Conservation (phyloP, 2,797 vertebrate genomes). For the Scolopax rusticola region DNA sequence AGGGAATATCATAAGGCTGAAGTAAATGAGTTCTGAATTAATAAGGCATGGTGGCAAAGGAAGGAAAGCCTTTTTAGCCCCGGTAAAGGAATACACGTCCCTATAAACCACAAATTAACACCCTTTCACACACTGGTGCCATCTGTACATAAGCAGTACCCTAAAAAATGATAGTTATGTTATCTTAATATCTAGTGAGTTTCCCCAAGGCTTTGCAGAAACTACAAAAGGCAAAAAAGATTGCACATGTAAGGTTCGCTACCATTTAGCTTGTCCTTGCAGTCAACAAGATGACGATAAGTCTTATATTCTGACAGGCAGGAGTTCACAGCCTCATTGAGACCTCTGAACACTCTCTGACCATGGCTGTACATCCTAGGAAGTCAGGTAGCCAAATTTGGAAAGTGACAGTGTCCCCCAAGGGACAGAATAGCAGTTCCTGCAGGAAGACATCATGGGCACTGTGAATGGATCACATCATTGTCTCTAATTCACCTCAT, state of each 20-base stretch:
- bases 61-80: background rate
- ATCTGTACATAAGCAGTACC: background rate
- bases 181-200: background rate
- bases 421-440: background rate
- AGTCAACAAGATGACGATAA: background rate
- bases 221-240: background rate
- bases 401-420: background rate
- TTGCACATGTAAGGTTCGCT: background rate
- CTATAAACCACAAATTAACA: background rate
- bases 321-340: background rate
- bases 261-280: background rate
- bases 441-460: background rate
- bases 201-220: background rate
- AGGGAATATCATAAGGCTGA: background rate
- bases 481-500: background rate
- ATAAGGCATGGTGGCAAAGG: background rate
- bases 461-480: background rate
- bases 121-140: background rate
- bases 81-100: background rate
- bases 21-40: background rate
- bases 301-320: background rate
- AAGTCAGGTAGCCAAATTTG: background rate
- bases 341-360: background rate
- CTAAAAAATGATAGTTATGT: background rate
- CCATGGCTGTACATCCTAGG: background rate